These are phyloP conservation scores for Eupristina koningsbergeri DNA, from an alignment of 1,140 invertebrate species.

Conservation along the genomic window DNA sequence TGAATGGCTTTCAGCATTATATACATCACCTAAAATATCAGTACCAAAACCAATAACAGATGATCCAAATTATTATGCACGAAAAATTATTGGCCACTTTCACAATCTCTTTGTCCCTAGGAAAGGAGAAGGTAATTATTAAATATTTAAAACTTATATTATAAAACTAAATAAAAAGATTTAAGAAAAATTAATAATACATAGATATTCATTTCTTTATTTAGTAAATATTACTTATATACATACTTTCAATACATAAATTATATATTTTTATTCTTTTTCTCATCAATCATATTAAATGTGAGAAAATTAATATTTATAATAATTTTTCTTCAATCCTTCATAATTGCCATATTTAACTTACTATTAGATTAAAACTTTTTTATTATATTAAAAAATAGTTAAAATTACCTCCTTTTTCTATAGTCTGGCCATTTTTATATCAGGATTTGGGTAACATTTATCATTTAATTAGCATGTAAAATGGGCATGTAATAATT, in stretches of 20 bases:
- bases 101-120: conserved; percentile 97
- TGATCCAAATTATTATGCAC: conserved; percentile 92
- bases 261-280: not conserved
- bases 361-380: conserved; percentile 15
- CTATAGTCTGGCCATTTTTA: conserved; percentile 89
- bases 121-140: conserved; percentile 85
- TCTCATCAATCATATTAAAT: not conserved
- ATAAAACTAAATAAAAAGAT: too few species aligned
- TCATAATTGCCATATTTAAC: conserved; percentile 20
- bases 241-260: too few species aligned
- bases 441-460: conserved; percentile 88
- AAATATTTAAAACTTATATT: too few species aligned
- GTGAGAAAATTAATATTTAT: conserved; percentile 5
- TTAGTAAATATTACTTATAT: not conserved
- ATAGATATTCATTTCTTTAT: too few species aligned
- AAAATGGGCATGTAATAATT: conserved; percentile 16
- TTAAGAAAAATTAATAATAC: conserved; percentile 12
- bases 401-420: conserved; percentile 66
- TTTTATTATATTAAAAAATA: conserved; percentile 7
- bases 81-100: conserved; percentile 93
- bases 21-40: conserved; percentile 85
- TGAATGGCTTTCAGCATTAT: conserved; percentile 93
- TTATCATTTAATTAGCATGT: conserved; percentile 46
- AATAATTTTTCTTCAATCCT: not conserved
- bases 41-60: conserved; percentile 90